phyloP scores from a whole-genome alignment of 2,888 invertebrate genomes.

The Panopea generosa region DNA sequence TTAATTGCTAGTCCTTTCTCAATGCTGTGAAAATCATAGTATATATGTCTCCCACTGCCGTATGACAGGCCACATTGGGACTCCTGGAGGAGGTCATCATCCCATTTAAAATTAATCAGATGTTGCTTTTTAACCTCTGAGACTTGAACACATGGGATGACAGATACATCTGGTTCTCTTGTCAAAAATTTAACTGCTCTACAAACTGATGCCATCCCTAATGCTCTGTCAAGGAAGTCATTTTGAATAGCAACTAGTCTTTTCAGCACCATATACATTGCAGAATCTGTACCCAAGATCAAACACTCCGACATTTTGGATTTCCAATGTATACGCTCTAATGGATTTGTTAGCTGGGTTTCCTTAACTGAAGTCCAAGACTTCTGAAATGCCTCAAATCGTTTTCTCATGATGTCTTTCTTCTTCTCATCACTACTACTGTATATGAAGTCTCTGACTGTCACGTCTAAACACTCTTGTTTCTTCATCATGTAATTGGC shows the following conservation, averaged over 20 bases:
- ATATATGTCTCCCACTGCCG: conserved; percentile 47
- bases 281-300: conserved; percentile 42
- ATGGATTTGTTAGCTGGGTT: too few relatives aligned
- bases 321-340: too few relatives aligned
- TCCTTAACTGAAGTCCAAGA: conserved; percentile 1
- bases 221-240: conserved; percentile 44
- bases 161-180: conserved; percentile 8
- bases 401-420: background rate
- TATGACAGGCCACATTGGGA: conserved; percentile 54
- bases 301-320: conserved; percentile 53
- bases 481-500: conserved; percentile 59
- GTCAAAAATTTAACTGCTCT: conserved; percentile 36
- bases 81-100: conserved; percentile 32
- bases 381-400: conserved; percentile 19
- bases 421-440: conserved; percentile 12
- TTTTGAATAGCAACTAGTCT: conserved; percentile 58
- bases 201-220: conserved; percentile 20
- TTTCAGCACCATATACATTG: conserved; percentile 38
- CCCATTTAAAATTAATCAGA: conserved; percentile 25
- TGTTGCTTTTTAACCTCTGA: conserved; percentile 29
- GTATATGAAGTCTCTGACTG: conserved; percentile 41
- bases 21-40: conserved; percentile 61
- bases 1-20: conserved; percentile 49
- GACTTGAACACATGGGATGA: conserved; percentile 26
- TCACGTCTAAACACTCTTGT: conserved; percentile 46